Evolutionary conservation across 1,140 invertebrate species (phyloP).

Genomic region (Orchestia grillus): DNA sequence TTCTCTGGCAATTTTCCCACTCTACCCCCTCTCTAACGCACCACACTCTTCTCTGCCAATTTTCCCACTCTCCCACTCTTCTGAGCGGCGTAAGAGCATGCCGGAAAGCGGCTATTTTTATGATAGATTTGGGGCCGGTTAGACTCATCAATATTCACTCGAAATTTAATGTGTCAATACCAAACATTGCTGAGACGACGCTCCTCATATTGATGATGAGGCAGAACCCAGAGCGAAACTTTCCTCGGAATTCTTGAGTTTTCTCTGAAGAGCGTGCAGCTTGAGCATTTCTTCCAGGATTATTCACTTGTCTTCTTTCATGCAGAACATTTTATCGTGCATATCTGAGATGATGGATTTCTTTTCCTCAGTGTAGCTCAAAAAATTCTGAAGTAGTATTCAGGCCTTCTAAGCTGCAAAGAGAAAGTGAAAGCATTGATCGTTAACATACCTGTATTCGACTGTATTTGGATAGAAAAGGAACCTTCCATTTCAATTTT

Average conservation of each 20-base stretch:
- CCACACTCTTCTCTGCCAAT: background rate
- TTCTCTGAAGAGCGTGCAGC: background rate
- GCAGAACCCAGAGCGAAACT: background rate
- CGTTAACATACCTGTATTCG: background rate
- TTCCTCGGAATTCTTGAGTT: background rate
- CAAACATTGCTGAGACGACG: slow-evolving; percentile 54
- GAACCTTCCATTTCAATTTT: background rate
- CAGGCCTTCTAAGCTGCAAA: background rate
- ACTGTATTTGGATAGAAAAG: background rate
- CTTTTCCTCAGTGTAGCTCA: background rate
- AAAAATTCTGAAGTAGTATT: background rate
- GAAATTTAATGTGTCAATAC: slow-evolving; percentile 57
- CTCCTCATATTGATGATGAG: slow-evolving; percentile 38
- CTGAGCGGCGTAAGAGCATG: slow-evolving; percentile 34
- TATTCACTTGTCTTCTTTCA: background rate
- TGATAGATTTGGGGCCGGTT: slow-evolving; percentile 47
- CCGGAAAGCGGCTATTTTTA: slow-evolving; percentile 56
- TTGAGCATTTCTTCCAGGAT: background rate
- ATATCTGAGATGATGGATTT: background rate
- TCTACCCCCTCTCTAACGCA: background rate
- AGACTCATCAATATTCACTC: slow-evolving; percentile 55
- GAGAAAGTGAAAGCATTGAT: background rate
- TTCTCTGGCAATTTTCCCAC: background rate
- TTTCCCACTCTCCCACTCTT: background rate
- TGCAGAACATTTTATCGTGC: background rate